A percentile compares a stretch with the other conserved stretches of the same genome.
Evolutionary conservation across 2,888 invertebrate genomes (phyloP).

Genomic region (Selenia dentaria): DNA sequence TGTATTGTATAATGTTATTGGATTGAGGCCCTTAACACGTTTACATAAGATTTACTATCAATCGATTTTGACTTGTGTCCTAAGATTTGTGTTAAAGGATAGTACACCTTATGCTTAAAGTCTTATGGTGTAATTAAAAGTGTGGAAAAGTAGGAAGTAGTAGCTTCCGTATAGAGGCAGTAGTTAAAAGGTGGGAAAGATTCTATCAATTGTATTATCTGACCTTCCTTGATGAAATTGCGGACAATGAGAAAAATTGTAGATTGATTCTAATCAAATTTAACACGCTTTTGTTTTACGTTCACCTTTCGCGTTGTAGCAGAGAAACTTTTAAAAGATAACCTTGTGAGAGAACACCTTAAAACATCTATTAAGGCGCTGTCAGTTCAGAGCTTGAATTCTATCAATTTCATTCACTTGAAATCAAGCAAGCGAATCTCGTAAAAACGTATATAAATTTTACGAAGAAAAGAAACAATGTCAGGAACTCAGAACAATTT

Average conservation of each 20-base stretch:
- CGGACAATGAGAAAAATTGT: constrained; percentile 18
- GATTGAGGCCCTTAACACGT: too few relatives aligned
- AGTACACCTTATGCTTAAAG: neutral
- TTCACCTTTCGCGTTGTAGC: neutral
- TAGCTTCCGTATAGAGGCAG: constrained; percentile 31
- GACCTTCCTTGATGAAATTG: constrained; percentile 36
- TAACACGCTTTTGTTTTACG: constrained; percentile 15
- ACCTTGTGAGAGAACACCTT: too few relatives aligned
- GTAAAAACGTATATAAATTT: too few relatives aligned
- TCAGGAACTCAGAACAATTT: too few relatives aligned
- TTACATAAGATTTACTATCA: too few relatives aligned
- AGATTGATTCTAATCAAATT: constrained; percentile 15
- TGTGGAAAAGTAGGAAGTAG: constrained; percentile 24
- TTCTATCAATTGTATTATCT: constrained; percentile 31
- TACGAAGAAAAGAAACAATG: too few relatives aligned
- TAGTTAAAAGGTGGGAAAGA: constrained; percentile 38
- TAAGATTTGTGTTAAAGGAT: neutral
- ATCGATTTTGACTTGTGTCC: neutral
- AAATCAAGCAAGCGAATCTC: too few relatives aligned
- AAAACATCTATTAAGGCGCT: too few relatives aligned
- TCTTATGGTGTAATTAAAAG: neutral
- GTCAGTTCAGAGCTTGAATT: too few relatives aligned
- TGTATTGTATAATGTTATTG: too few relatives aligned
- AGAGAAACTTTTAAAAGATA: too few relatives aligned
- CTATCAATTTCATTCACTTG: too few relatives aligned